These are phyloP conservation scores for Uloborus diversus DNA, from an alignment of 1,140 invertebrate species.

Conservation along the genomic window DNA sequence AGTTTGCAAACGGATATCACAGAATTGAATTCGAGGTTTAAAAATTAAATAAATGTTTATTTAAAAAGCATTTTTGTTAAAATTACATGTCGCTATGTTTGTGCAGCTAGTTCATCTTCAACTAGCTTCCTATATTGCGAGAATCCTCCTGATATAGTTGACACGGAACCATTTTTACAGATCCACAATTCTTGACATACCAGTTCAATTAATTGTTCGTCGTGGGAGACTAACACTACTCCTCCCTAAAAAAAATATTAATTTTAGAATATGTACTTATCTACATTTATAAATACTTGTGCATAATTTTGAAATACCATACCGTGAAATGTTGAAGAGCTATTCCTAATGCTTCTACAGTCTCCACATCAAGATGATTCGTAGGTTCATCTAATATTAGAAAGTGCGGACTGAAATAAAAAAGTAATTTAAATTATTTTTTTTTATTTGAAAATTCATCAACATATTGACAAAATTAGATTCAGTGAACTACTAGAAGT, in stretches of 20 bases:
- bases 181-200: slow-evolving; percentile 99
- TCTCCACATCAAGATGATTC: slow-evolving; percentile 97
- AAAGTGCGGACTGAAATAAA: slow-evolving; percentile 83
- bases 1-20: no score
- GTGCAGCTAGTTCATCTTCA: slow-evolving; percentile 80
- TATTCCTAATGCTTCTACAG: slow-evolving; percentile 95
- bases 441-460: not conserved
- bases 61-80: slow-evolving; percentile 40
- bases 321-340: slow-evolving; percentile 87
- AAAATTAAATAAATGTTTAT: slow-evolving; percentile 50
- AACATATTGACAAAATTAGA: no score
- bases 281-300: no score
- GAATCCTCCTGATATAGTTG: slow-evolving; percentile 93
- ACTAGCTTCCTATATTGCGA: slow-evolving; percentile 95
- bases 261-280: not conserved
- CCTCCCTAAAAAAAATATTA: slow-evolving; percentile 79
- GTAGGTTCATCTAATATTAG: slow-evolving; percentile 97
- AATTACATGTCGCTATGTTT: slow-evolving; percentile 37
- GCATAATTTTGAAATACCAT: no score
- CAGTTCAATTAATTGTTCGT: slow-evolving; percentile 95
- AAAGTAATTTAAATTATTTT: not conserved
- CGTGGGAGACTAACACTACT: slow-evolving; percentile 98
- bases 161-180: slow-evolving; percentile 84
- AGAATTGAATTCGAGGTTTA: no score
- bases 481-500: no score